These are phyloP conservation scores for Anguilla pacifica DNA, from an alignment of 2,797 vertebrate species.

Conservation along the genomic window DNA sequence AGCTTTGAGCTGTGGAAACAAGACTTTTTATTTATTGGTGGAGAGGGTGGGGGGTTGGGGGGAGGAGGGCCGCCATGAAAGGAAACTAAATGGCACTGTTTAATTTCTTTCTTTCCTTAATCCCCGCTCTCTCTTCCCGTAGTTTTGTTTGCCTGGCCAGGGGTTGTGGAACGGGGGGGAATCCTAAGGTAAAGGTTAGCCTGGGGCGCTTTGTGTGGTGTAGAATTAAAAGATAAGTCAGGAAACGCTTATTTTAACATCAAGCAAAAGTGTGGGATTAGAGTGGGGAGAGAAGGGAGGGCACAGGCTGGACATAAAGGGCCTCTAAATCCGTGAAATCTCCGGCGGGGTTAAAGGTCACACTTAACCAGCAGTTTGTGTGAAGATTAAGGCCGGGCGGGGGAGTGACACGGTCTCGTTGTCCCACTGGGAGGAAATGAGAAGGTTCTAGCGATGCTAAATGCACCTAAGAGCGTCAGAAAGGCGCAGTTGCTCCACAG, in stretches of 20 bases:
- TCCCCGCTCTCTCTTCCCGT: constrained; percentile 67
- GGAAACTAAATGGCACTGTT: constrained; percentile 40
- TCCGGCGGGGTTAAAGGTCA: constrained; percentile 87
- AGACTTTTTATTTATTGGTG: not conserved
- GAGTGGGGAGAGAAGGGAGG: constrained; percentile 68
- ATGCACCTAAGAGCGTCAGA: constrained; percentile 45
- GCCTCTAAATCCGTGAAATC: constrained; percentile 90
- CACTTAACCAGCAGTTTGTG: constrained; percentile 83
- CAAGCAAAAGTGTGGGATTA: constrained; percentile 88
- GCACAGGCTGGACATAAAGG: constrained; percentile 75
- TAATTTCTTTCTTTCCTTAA: constrained; percentile 64
- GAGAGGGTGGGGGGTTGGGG: not conserved
- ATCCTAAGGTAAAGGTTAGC: constrained; percentile 86
- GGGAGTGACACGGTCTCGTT: constrained; percentile 70
- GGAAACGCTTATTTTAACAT: constrained; percentile 82
- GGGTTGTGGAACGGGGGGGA: constrained; percentile 59
- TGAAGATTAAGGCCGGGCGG: constrained; percentile 75
- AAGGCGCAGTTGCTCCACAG: constrained; percentile 36
- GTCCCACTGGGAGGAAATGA: constrained; percentile 83
- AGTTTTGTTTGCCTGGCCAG: constrained; percentile 67
- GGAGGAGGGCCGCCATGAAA: constrained; percentile 9
- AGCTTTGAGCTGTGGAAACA: not conserved
- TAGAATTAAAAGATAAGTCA: constrained; percentile 81
- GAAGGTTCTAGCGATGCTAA: constrained; percentile 40
- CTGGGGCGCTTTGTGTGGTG: constrained; percentile 81